Percentiles rank a stretch among this genome's conserved stretches.
These are phyloP conservation scores for Hydrolagus affinis DNA, from an alignment of 2,113 vertebrate species.

Conservation along the genomic window DNA sequence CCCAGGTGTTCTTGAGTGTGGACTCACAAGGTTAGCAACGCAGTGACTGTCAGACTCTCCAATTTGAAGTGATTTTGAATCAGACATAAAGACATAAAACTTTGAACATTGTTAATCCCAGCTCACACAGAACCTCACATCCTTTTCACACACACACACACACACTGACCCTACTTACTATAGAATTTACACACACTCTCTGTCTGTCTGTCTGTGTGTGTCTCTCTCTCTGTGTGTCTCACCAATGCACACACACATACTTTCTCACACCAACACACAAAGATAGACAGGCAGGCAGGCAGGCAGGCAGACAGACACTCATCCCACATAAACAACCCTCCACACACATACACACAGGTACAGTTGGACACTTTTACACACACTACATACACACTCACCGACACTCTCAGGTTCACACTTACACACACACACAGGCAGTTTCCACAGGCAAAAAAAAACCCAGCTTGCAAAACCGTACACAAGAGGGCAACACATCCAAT, in stretches of 20 bases:
- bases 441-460: background rate
- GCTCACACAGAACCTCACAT: no score
- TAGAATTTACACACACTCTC: background rate
- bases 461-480: slow-evolving; percentile 41
- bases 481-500: slow-evolving; percentile 47
- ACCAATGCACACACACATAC: background rate
- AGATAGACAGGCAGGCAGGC: no score
- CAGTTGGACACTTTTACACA: background rate
- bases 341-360: background rate
- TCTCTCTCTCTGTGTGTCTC: no score
- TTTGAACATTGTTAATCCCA: no score
- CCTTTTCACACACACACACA: background rate
- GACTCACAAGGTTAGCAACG: no score
- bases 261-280: background rate
- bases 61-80: no score
- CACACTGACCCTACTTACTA: background rate
- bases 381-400: background rate
- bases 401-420: background rate
- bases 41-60: no score
- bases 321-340: background rate
- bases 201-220: background rate
- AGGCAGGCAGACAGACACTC: no score
- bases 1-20: no score
- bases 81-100: no score
- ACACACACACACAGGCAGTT: background rate